Evolutionary conservation across 1,140 invertebrate genomes (phyloP), one percentile per base, ranked within the genome.

Genomic region (Scaptomyza montana): DNA sequence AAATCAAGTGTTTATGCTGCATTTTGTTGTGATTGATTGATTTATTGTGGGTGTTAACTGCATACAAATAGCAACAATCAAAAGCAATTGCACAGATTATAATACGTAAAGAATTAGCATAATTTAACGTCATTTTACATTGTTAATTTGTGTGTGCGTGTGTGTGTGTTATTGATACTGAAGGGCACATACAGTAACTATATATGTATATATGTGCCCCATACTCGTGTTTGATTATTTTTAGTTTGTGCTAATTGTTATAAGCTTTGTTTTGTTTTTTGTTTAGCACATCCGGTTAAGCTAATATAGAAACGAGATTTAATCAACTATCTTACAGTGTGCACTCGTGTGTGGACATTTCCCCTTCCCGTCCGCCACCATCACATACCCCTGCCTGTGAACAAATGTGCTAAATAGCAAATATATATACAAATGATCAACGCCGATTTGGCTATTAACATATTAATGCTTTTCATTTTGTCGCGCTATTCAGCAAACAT

Each of bases 401-500:
- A 16, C 16, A 16, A 16, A 77, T 76, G 82, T 89, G 82, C 84
- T 89, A 87, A 86, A 67, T 45, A 64, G 70, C 70, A 69, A n/a
- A 66, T 78, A 33, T 76, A 33, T 76, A 70, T 46, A 65, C 57
- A 64, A 62, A 63, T 60, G 64, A 57, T 25, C 41, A 25, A 33
- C 33, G 47, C 66, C 68, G 81, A 77, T 81, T 64, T 45, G 65
- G 51, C 77, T 69, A 81, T 86, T 70, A 69, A 56, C 59, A 50
- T 49, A 55, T 12, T 39, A 46, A 33, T 33, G 30, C 43, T 33
- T 62, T 47, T 25, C 54, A 8, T 41, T 39, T 8, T 46, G 7
- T 13, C 65, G 71, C 65, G 65, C 64, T 65, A 57, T 71, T 71
- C 16, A 19, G 30, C 19, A 21, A 60, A 50, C 39, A 43, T 5